These are phyloP conservation scores for Chaetogeoica ovagalla DNA, from an alignment of 2,888 invertebrate species.

Conservation along the genomic window DNA sequence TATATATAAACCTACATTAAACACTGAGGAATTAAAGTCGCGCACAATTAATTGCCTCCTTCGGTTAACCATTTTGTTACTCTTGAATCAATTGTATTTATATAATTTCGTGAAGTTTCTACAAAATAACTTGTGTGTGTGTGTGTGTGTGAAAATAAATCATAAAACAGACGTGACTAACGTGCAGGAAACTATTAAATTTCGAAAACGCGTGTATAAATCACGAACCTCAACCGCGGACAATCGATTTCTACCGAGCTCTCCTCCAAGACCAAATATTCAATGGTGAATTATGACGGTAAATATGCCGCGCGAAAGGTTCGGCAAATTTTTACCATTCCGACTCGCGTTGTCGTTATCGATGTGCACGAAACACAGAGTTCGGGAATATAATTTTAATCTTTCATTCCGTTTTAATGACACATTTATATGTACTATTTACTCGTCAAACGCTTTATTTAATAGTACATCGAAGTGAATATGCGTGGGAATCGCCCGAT, in stretches of 20 bases:
- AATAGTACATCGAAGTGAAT: no score
- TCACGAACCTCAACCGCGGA: constrained; percentile 4
- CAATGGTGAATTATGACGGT: not conserved
- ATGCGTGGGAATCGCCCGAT: no score
- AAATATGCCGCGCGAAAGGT: not conserved
- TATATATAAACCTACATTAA: not conserved
- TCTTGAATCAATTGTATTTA: not conserved
- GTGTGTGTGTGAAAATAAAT: constrained; percentile 5
- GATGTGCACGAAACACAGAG: no score
- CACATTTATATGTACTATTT: no score
- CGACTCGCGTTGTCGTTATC: no score
- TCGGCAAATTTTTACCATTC: not conserved
- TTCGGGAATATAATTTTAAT: no score
- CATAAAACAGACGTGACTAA: not conserved
- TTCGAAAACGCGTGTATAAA: constrained; percentile 20
- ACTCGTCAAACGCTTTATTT: no score
- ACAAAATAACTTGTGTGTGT: no score
- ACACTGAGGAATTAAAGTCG: not conserved
- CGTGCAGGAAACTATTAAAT: not conserved
- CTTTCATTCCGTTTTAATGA: no score
- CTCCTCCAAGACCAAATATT: no score
- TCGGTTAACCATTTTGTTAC: no score
- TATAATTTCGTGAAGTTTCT: not conserved
- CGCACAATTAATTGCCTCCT: not conserved
- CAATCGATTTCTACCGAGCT: constrained; percentile 11